Base-by-base conservation (phyloP, 2,888 invertebrate genomes). In the Automeris io region DNA sequence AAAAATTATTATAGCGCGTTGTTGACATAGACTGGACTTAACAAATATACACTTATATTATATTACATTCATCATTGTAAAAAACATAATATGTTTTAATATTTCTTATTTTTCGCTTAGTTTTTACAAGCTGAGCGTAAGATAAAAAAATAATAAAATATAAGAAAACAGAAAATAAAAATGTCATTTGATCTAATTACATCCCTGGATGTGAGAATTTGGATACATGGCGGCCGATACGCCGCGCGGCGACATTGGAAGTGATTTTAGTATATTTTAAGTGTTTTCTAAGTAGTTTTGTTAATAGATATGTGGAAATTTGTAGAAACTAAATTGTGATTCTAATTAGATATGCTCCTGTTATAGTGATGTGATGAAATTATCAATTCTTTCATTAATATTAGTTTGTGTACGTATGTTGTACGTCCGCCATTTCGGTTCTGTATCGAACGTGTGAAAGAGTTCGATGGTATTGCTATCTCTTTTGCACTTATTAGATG, bases 181-280 rank as follows among this genome's bases (percentile, higher is more conserved):
- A 13, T 12, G 2, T 23, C 7, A 18, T 5, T 33, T 9, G 18
- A 36, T 21, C 47, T 33, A 24, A 76, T 47, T 82, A 33, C 79
- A 64, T 29, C 74, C 65, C 85, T 83, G 83, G 52, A 46, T 43
- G 48, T 46, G 57, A 64, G 71, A 75, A 78, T 77, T 79, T 69
- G 75, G 75, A 72, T 77, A 81, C 29, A 37, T 82, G 82, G 83
- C 83, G 82, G 70, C 73, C 71, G 66, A 77, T 72, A 77, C 72
- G 70, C 61, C 62, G 62, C 65, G 70, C 78, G 70, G 75, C 60
- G 72, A 71, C 67, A 61, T 57, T 67, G 50, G 62, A 65, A 66
- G 79, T 73, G 73, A 68, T 70, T 71, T 64, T 70, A 65, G 61
- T 59, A 54, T 57, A 61, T 70, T 63, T 54, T 54, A 71, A 67